phyloP scores from a whole-genome alignment of 2,797 vertebrate species.

The Rhynchotus rufescens region DNA sequence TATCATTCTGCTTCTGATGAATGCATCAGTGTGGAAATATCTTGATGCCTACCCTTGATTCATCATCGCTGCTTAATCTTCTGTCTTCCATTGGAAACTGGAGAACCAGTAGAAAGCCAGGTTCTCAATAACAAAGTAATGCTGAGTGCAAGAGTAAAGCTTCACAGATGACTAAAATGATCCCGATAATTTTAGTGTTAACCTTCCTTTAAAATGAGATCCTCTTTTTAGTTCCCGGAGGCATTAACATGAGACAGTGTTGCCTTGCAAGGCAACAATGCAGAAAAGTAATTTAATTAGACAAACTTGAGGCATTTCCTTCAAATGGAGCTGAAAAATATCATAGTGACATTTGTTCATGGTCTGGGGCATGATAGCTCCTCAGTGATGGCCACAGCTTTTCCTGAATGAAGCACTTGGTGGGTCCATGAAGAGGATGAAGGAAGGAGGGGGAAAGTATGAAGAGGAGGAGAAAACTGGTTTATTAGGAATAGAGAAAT shows the following conservation, averaged over 20 bases:
- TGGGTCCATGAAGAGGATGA: neutral
- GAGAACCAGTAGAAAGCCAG: neutral
- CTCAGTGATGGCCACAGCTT: neutral
- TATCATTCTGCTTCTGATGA: neutral
- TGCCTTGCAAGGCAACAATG: neutral
- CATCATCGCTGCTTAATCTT: neutral
- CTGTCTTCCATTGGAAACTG: neutral
- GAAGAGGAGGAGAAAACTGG: neutral
- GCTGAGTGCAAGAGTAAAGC: neutral
- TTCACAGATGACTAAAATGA: neutral
- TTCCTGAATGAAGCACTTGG: constrained; percentile 1
- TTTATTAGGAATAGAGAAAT: neutral
- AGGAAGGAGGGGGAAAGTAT: neutral
- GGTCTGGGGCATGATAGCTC: neutral
- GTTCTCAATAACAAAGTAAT: neutral
- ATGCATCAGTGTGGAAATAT: neutral
- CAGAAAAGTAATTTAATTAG: constrained; percentile 31
- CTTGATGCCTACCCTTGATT: neutral
- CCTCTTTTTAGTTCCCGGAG: neutral
- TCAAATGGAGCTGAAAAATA: neutral
- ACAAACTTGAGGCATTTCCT: neutral
- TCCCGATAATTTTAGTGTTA: neutral
- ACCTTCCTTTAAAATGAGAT: neutral
- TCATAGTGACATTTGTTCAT: neutral
- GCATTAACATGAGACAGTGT: neutral